phyloP scores from a whole-genome alignment of 2,888 invertebrate genomes.

The Sarcophaga carnaria region DNA sequence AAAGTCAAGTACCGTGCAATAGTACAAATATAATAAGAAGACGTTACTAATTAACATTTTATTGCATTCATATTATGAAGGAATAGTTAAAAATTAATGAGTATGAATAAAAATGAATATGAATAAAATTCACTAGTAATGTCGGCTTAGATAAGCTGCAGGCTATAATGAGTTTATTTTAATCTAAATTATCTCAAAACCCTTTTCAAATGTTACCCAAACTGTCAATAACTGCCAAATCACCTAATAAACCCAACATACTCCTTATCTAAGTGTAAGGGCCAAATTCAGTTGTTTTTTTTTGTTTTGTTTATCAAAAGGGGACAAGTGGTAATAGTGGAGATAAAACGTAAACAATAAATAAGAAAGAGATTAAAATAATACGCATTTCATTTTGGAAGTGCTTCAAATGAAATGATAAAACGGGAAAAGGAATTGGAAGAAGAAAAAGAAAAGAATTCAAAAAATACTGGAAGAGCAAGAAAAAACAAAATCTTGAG shows the following conservation, averaged over 20 bases:
- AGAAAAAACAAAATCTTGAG: background rate
- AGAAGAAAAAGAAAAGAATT: background rate
- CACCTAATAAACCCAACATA: background rate
- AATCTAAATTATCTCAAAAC: background rate
- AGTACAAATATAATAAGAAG: background rate
- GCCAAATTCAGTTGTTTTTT: background rate
- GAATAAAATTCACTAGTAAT: too few relatives aligned
- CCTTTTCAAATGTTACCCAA: background rate
- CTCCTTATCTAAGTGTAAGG: background rate
- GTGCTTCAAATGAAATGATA: constrained; percentile 1
- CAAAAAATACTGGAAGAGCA: too few relatives aligned
- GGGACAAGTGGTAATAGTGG: constrained; percentile 30
- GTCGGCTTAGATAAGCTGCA: too few relatives aligned
- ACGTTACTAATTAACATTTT: constrained; percentile 41
- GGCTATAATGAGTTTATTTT: too few relatives aligned
- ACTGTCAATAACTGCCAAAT: background rate
- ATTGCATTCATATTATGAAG: background rate
- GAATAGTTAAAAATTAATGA: too few relatives aligned
- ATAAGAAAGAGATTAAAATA: constrained; percentile 48
- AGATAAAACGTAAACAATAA: constrained; percentile 33
- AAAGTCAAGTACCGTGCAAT: constrained; percentile 25
- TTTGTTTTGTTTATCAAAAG: background rate
- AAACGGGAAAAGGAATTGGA: background rate
- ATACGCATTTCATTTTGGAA: constrained; percentile 23
- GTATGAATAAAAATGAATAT: background rate